A percentile compares a stretch with the other conserved stretches of the same genome.
Conservation (phyloP, 2,888 invertebrate genomes). For the Petrophora chlorosata region DNA sequence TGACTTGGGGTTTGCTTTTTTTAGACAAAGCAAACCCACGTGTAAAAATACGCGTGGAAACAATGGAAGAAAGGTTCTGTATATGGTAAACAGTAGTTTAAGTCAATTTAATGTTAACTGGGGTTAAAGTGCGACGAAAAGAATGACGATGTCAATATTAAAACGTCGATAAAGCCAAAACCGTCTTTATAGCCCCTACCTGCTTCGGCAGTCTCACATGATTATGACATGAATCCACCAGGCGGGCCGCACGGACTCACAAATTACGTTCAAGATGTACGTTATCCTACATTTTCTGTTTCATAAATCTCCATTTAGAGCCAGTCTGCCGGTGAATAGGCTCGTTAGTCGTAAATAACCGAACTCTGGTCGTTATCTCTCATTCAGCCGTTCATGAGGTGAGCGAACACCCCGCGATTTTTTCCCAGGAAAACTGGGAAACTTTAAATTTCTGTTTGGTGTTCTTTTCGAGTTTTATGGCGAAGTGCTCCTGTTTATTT, state of each 20-base stretch:
- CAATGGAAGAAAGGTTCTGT: too few relatives aligned
- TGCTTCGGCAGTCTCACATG: constrained; percentile 19
- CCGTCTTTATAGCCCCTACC: not conserved
- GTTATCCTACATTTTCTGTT: constrained; percentile 75
- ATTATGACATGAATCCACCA: constrained; percentile 33
- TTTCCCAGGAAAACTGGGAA: constrained; percentile 36
- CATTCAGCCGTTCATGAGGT: constrained; percentile 68
- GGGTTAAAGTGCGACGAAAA: too few relatives aligned
- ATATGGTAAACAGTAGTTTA: too few relatives aligned
- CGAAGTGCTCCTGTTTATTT: constrained; percentile 9
- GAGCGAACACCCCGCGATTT: constrained; percentile 36
- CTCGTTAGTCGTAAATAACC: constrained; percentile 82
- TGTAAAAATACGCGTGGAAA: too few relatives aligned
- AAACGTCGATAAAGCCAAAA: too few relatives aligned
- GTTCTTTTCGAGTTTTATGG: constrained; percentile 39
- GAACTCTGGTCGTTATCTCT: constrained; percentile 78
- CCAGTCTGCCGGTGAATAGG: constrained; percentile 73
- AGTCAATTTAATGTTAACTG: too few relatives aligned
- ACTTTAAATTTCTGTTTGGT: constrained; percentile 54
- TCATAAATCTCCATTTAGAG: constrained; percentile 79
- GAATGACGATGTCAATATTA: too few relatives aligned
- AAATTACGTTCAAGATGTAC: constrained; percentile 71
- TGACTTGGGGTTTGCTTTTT: too few relatives aligned
- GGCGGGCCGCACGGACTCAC: constrained; percentile 42
- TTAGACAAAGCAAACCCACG: too few relatives aligned